Evolutionary conservation across 2,797 vertebrate species (phyloP), one percentile per base, ranked within the genome.

Genomic region (Naso thynnoides): DNA sequence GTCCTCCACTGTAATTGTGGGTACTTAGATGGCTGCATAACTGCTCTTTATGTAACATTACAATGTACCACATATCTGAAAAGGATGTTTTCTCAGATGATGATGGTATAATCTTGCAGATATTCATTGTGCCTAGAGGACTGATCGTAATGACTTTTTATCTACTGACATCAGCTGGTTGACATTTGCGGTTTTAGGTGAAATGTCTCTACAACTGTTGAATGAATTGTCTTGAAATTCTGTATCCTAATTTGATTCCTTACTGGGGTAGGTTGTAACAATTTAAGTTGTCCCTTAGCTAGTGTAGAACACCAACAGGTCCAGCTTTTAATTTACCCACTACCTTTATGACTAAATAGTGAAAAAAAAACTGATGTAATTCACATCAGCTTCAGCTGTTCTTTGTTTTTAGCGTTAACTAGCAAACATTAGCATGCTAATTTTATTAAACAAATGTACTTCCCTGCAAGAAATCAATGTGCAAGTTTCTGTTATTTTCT

Each of bases 1-100:
- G 52, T 58, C 55, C 8, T n/a, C 26, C 53, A 18, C 16, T 61
- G 42, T 73, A 60, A 70, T 53, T 82, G 48, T 61, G 55, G 45
- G 31, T 18, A 56, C 45, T 49, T 15, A 26, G 9, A 38, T 27
- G 41, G 59, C 50, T 56, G 42, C 18, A 2, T 27, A 68, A 29
- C 6, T 36, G 23, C 24, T 58, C 23, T 57, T 63, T 67, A 52
- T 31, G 9, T 70, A 5, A 18, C 57, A 7, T 26, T 33, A 61
- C 29, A 15, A 1, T n/a, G 27, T 23, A 1, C 19, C 8, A 8
- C 8, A 21, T 1, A 16, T n/a, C 38, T 42, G 14, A 24, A 57
- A 42, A 29, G 0, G 9, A 45, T 19, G 14, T 38, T 52, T 38
- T 24, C 47, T 41, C 23, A 4, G 6, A 29, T 9, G 24, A 26